Conservation (phyloP, 23 tunicate genomes). For the Diplosoma virens region DNA sequence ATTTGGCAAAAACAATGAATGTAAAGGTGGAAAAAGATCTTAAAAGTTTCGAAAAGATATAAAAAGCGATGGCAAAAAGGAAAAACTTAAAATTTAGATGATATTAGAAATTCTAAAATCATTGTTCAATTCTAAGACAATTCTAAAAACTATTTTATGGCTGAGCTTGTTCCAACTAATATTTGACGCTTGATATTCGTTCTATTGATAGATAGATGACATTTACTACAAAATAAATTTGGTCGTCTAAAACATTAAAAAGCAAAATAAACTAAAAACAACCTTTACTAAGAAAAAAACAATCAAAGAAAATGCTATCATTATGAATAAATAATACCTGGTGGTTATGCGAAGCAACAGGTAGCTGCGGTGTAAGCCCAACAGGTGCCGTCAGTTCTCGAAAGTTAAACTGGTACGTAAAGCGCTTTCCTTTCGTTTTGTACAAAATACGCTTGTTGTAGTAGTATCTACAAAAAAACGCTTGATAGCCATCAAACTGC, state of each 20-base stretch:
- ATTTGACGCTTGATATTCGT: no score
- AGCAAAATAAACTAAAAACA: neutral
- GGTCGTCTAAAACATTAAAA: neutral
- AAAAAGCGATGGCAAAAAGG: neutral
- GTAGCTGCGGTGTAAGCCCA: conserved; percentile 69
- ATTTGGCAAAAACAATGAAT: neutral
- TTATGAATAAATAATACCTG: conserved; percentile 17
- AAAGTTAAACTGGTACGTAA: conserved; percentile 98
- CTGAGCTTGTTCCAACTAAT: no score
- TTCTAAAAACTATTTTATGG: no score
- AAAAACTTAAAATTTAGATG: no score
- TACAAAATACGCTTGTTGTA: conserved; percentile 95
- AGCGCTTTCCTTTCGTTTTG: conserved; percentile 99
- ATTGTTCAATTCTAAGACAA: no score
- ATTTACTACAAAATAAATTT: no score
- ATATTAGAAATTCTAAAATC: no score
- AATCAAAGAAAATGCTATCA: neutral
- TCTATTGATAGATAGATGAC: no score
- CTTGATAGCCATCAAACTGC: no score
- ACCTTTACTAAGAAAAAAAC: neutral
- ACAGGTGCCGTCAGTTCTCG: conserved; percentile 93
- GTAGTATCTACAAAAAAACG: conserved; percentile 61
- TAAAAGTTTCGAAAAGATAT: neutral
- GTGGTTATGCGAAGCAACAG: conserved; percentile 50
- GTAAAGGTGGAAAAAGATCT: neutral